A percentile compares a stretch with the other conserved stretches of the same genome.
Evolutionary conservation across 2,888 invertebrate species (phyloP).

Genomic region (Crioceris asparagi): DNA sequence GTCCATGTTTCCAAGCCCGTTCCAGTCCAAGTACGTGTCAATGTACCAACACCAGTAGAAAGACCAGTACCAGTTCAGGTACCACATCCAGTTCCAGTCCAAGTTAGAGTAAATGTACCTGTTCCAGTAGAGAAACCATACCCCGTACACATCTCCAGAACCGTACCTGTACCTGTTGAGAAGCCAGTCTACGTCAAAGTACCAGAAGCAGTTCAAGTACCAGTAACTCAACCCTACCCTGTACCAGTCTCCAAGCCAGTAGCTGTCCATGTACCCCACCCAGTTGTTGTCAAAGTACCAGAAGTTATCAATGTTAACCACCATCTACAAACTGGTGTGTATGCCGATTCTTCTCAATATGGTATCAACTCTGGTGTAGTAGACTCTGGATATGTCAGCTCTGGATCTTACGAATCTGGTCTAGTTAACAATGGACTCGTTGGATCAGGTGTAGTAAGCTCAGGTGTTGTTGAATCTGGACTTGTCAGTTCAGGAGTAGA

Average conservation of each 20-base stretch:
- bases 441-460: background rate
- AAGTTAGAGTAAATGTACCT: slow-evolving; percentile 19
- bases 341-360: too few species aligned
- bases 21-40: slow-evolving; percentile 22
- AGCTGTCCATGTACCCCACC: slow-evolving; percentile 23
- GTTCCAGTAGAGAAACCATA: slow-evolving; percentile 28
- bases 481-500: background rate
- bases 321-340: slow-evolving; percentile 6
- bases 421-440: background rate
- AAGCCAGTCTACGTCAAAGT: slow-evolving; percentile 24
- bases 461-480: background rate
- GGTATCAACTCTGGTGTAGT: slow-evolving; percentile 1
- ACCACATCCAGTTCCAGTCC: slow-evolving; percentile 25
- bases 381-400: background rate
- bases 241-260: slow-evolving; percentile 19
- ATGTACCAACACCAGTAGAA: slow-evolving; percentile 25
- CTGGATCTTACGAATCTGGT: slow-evolving; percentile 1
- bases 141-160: slow-evolving; percentile 23
- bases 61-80: slow-evolving; percentile 29
- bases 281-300: slow-evolving; percentile 24
- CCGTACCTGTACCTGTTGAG: slow-evolving; percentile 23
- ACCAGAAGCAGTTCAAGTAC: slow-evolving; percentile 23
- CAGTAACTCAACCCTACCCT: slow-evolving; percentile 23
- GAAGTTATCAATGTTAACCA: slow-evolving; percentile 16
- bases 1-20: slow-evolving; percentile 25